Base-by-base conservation (phyloP, 2,888 invertebrate species). In the Pemphredon lugubris region DNA sequence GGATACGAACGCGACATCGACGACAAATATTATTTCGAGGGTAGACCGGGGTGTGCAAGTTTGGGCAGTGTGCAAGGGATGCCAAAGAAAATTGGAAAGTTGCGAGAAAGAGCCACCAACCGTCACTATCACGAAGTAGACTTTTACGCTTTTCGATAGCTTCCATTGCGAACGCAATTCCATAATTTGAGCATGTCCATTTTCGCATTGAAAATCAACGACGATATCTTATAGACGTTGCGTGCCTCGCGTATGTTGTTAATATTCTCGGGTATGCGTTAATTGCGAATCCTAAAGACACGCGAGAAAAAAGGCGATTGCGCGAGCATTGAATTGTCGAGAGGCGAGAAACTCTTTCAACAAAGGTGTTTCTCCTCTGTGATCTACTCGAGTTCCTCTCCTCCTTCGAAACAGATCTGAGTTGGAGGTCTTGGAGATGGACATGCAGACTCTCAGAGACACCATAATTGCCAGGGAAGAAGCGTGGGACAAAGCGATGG, bases 381-480 rank as follows among this genome's bases (percentile, higher is more conserved):
- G n/a, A n/a, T n/a, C n/a, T 26, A 26, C 7, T 26, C 7, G 4
- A 7, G 7, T 26, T 7, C 26, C 26, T 26, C 11, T n/a, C 34
- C 34, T 34, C 2, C 2, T 11, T 2, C 6, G 2, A 11, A 11
- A 21, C 42, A 88, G 89, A 68, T 77, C 84, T 0, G 89, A 89
- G 57, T 61, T 88, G 40, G 84, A 84, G 6, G 77, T 75, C n/a
- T 45, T 89, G 45, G 86, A 87, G 42, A 79, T 54, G 2, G 86
- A 88, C 54, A 86, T 87, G 86, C 83, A 78, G 47, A 79, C 74
- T 14, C 67, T 89, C 39, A 82, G 83, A 18, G 85, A 87, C 45
- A 83, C 82, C 0, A 75, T 88, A n/a, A 76, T 82, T 9, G 73
- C 69, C 0, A 81, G 83, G 32, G 86, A 88, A 75, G 77, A 84